Evolutionary conservation across 2,888 invertebrate genomes (phyloP), one percentile per base, ranked within the genome.

Genomic region (Tipula unca): DNA sequence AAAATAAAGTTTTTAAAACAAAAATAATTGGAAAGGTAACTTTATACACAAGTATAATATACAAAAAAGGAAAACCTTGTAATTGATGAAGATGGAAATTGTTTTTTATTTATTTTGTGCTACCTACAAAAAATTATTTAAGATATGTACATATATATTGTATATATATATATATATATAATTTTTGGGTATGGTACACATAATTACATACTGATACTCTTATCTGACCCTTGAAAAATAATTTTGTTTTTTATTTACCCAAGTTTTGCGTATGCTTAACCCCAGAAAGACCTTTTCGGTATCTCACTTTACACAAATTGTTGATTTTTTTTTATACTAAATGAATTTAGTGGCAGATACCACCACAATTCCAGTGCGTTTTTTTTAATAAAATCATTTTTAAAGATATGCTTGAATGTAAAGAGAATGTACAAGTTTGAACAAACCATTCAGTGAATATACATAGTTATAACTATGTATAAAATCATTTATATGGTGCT

Each of bases 11-110:
- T 69, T 69, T 69, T 69, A 14, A 25, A 69, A 69, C 69, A 69
- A 69, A 69, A 69, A 69, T 69, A 69, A 69, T 69, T 69, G 69
- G 10, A 69, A 69, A 69, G 69, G 69, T 69, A 69, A 69, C 69
- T 25, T 20, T 69, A 69, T 69, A 69, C 69, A 25, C 10, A 69
- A 13, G 10, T 10, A 69, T 6, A 69, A 69, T 10, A 69, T 10
- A 69, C 25, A 69, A 69, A 6, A 69, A 69, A 69, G 69, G 13
- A 25, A 69, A 69, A 69, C 69, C 69, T 69, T 69, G 10, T 69
- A 69, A 69, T 69, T 69, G 69, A 69, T 69, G 69, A 69, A 69
- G 69, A 69, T 69, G 69, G 69, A 69, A 69, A 69, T 69, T 69
- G 20, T 69, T 48, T 48, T 48, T 69, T 69, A 25, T 69, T 69